Base-by-base conservation (phyloP, 2,113 vertebrate genomes). In the Rattus rattus region DNA sequence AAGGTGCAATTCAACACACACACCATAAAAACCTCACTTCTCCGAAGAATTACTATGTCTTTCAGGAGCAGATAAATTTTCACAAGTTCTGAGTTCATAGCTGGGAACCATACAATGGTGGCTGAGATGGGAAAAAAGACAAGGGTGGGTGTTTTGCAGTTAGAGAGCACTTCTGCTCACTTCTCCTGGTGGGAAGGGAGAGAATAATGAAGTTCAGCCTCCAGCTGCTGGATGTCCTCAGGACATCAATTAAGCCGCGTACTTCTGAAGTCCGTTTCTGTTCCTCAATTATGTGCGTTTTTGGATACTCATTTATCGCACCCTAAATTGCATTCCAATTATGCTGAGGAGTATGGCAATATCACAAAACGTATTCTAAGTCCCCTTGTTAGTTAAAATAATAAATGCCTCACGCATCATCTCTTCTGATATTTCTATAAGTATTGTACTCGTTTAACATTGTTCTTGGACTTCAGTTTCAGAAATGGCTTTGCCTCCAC, bases 211-310 rank as follows among this genome's bases (percentile, higher is more conserved):
- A 98, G 93, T 75, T 47, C 97, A 56, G 94, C 26, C 77, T 96
- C 87, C 75, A 96, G 87, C 90, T 96, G 39, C 92, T 97, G 94
- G 6, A 91, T 43, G 92, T 97, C 87, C 96, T 96, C 94, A 84
- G 97, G 88, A 95, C 54, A 96, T 94, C 63, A 97, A 79, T 97
- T 96, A 97, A 95, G 7, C 83, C 56, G 52, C 30, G 90, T 59
- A 86, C 96, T 98, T 98, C 90, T 96, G 70, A 98, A 97, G 73
- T 67, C 76, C 81, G 84, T 97, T 97, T 97, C 73, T 96, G 43
- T 77, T 76, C 75, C n/a, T 95, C 88, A 36, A 83, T 95, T 97
- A 97, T 52, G 56, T 80, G 43, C 33, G 79, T 97, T 70, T 91
- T 90, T n/a, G 43, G 79, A 54, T 77, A 70, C 4, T 65, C 11